A percentile compares a stretch with the other conserved stretches of the same genome.
Conservation (phyloP, 1,140 invertebrate genomes). For the Camponotus floridanus region DNA sequence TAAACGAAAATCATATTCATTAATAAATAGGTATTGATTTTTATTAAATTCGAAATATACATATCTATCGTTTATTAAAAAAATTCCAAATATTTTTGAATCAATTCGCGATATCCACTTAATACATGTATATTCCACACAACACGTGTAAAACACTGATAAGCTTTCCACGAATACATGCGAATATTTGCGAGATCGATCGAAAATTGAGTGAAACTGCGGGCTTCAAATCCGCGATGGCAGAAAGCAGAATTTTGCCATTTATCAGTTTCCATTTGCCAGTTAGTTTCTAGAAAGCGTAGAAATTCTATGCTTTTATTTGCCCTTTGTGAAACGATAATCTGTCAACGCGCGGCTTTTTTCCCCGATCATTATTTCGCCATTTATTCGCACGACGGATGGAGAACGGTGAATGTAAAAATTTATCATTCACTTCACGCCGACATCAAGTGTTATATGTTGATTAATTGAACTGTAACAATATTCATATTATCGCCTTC, state of each 20-base stretch:
- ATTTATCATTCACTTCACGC: slow-evolving; percentile 12
- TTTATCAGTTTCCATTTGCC: slow-evolving; percentile 18
- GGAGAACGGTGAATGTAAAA: slow-evolving; percentile 27
- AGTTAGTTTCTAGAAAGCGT: slow-evolving; percentile 1
- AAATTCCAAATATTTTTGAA: slow-evolving; percentile 18
- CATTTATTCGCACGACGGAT: slow-evolving; percentile 21
- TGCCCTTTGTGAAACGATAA: slow-evolving; percentile 13
- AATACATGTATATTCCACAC: not conserved
- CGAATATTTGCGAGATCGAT: slow-evolving; percentile 34
- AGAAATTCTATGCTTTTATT: slow-evolving; percentile 30
- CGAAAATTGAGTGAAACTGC: slow-evolving; percentile 29
- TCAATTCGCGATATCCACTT: not conserved
- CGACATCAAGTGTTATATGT: slow-evolving; percentile 2
- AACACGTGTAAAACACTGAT: slow-evolving; percentile 21
- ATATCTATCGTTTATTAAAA: not conserved
- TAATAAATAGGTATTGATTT: not conserved
- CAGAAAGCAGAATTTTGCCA: slow-evolving; percentile 15
- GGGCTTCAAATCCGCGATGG: not conserved
- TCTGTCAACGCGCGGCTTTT: not conserved
- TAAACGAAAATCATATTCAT: not conserved
- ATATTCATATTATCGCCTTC: slow-evolving; percentile 25
- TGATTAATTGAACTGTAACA: slow-evolving; percentile 39
- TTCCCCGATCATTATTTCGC: slow-evolving; percentile 6
- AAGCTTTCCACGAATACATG: slow-evolving; percentile 28
- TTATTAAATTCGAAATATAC: slow-evolving; percentile 8